phyloP scores from a whole-genome alignment of 1,140 invertebrate species.

The Trachymyrmex cornetzi region DNA sequence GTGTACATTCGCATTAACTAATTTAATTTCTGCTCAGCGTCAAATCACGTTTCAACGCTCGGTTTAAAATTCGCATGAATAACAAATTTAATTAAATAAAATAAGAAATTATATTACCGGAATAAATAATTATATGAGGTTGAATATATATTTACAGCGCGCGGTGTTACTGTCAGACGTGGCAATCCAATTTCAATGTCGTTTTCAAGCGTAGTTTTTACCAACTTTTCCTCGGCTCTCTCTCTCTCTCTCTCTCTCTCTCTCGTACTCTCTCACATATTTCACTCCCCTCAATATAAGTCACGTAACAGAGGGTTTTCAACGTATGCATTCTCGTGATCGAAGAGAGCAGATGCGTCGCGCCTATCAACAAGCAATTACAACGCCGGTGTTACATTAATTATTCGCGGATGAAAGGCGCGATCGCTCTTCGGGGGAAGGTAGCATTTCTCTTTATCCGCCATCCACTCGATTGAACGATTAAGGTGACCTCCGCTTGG shows the following conservation, averaged over 20 bases:
- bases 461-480: constrained; percentile 84
- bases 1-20: constrained; percentile 60
- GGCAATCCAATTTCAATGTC: neutral
- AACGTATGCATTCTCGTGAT: constrained; percentile 8
- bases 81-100: constrained; percentile 61
- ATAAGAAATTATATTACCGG: constrained; percentile 42
- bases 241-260: neutral
- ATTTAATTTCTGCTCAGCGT: constrained; percentile 56
- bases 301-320: neutral
- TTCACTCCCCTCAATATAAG: constrained; percentile 16
- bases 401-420: constrained; percentile 70
- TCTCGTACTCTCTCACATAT: neutral
- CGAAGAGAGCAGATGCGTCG: constrained; percentile 73
- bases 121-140: constrained; percentile 58
- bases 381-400: constrained; percentile 79
- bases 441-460: constrained; percentile 76
- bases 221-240: constrained; percentile 1
- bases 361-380: constrained; percentile 83
- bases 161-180: neutral
- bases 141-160: constrained; percentile 10
- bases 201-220: neutral
- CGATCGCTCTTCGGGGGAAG: constrained; percentile 65
- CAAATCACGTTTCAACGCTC: constrained; percentile 51
- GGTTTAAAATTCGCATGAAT: constrained; percentile 42
- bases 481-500: constrained; percentile 74